Conservation (phyloP, 2,113 vertebrate genomes). For the Geococcyx californianus region DNA sequence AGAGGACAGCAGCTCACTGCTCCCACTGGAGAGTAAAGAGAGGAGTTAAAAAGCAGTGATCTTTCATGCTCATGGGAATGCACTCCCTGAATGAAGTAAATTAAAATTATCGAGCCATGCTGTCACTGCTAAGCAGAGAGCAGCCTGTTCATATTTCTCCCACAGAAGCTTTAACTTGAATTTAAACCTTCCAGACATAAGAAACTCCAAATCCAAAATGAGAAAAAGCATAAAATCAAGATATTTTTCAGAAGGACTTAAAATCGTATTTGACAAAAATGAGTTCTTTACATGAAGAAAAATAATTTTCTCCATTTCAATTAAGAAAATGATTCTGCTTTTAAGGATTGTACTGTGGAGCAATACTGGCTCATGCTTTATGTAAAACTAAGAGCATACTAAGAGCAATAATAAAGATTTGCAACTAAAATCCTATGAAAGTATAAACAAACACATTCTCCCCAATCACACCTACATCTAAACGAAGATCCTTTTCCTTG, state of each 20-base stretch:
- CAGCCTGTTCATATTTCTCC: no score
- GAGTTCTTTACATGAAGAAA: not conserved
- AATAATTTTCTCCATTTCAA: not conserved
- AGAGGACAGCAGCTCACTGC: no score
- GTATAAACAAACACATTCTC: not conserved
- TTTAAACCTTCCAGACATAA: no score
- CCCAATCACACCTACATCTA: not conserved
- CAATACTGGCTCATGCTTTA: not conserved
- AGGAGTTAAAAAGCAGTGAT: no score
- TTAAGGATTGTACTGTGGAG: not conserved
- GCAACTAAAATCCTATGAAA: not conserved
- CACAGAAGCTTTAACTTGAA: no score
- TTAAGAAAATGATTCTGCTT: not conserved
- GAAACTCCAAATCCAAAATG: no score
- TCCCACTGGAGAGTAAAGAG: no score
- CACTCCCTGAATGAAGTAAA: no score
- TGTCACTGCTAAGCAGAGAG: no score
- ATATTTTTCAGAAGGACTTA: not conserved
- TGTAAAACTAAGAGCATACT: not conserved
- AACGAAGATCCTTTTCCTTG: no score
- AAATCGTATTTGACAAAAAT: not conserved
- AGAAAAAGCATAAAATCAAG: not conserved
- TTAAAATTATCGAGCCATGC: no score
- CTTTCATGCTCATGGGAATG: no score
- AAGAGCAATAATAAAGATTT: not conserved